A percentile compares a stretch with the other conserved stretches of the same genome.
Conservation (phyloP, 2,113 vertebrate genomes). For the Motacilla tschutschensis region DNA sequence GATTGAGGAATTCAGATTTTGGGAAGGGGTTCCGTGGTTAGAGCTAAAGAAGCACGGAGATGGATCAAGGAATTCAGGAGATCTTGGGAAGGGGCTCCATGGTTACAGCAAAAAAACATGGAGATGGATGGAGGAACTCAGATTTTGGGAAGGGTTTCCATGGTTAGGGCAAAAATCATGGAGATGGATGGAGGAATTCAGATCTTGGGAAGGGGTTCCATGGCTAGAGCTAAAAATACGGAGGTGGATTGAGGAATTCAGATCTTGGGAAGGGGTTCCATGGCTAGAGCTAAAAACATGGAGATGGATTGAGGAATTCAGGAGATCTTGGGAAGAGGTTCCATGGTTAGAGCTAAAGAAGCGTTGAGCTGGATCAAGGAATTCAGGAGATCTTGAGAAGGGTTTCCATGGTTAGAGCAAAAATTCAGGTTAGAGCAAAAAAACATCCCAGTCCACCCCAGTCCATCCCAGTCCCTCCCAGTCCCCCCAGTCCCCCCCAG, state of each 20-base stretch:
- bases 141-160: background rate
- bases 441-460: background rate
- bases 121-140: no score
- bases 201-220: background rate
- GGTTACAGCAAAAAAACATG: background rate
- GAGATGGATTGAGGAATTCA: background rate
- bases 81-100: no score
- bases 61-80: no score
- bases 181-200: rapidly evolving
- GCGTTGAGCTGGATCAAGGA: background rate
- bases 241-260: background rate
- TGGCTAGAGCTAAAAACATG: background rate
- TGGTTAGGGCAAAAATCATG: background rate
- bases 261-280: background rate
- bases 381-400: background rate
- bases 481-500: background rate
- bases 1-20: no score
- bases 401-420: background rate
- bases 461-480: no score
- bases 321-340: background rate
- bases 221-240: background rate
- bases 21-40: no score
- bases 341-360: background rate
- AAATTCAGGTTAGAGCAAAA: background rate
- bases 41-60: background rate